These are phyloP conservation scores for Pogonocichla stellata DNA, from an alignment of 2,113 vertebrate species.

Conservation along the genomic window DNA sequence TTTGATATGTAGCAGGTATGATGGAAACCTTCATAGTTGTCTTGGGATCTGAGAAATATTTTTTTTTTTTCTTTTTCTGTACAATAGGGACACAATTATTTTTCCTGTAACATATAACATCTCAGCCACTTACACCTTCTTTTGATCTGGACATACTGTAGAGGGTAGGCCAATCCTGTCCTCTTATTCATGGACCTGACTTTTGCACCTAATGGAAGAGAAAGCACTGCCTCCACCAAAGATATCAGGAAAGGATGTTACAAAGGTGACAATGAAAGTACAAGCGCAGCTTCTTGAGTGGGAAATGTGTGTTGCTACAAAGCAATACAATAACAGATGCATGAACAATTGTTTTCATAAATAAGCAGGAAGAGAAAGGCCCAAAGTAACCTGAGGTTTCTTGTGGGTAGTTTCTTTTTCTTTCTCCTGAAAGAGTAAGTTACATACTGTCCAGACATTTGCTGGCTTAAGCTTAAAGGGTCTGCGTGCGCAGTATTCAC, in stretches of 20 bases:
- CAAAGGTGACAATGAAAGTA: background rate
- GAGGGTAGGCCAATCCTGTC: background rate
- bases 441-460: background rate
- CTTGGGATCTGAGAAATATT: background rate
- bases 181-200: background rate
- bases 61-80: background rate
- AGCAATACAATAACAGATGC: background rate
- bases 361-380: background rate
- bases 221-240: background rate
- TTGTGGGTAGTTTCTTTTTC: accelerated
- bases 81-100: background rate
- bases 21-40: background rate
- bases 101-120: background rate
- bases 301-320: background rate
- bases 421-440: background rate
- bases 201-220: background rate
- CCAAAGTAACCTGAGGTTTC: background rate
- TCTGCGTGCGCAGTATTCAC: background rate
- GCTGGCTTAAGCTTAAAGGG: slow-evolving; percentile 4
- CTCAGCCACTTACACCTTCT: background rate
- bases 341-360: background rate
- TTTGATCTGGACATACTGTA: background rate
- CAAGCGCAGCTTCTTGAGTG: background rate
- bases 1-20: background rate
- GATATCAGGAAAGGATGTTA: background rate